A percentile compares a stretch with the other conserved stretches of the same genome.
Conservation (phyloP, 2,797 vertebrate genomes). For the Poecilia gillii region DNA sequence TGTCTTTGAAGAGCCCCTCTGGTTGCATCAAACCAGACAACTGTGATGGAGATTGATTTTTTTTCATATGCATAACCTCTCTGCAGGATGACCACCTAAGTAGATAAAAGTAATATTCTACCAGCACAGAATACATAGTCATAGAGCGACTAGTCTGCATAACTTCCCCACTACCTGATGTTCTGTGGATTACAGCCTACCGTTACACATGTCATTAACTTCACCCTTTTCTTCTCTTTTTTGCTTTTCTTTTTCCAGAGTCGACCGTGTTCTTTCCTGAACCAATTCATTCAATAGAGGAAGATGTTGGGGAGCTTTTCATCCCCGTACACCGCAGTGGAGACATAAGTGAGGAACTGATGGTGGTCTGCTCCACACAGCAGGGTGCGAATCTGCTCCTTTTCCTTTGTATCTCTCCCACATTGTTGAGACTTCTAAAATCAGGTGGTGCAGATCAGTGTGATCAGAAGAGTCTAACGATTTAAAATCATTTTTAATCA, state of each 20-base stretch:
- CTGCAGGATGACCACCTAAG: conserved; percentile 62
- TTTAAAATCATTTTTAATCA: neutral
- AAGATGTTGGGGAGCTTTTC: conserved; percentile 90
- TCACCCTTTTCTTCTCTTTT: conserved; percentile 24
- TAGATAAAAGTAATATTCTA: conserved; percentile 32
- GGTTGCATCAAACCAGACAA: conserved; percentile 54
- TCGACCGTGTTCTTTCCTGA: conserved; percentile 89
- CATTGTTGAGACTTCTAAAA: neutral
- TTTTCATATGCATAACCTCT: conserved; percentile 60
- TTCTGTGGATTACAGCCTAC: conserved; percentile 52
- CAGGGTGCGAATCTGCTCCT: conserved; percentile 83
- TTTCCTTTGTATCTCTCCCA: conserved; percentile 28
- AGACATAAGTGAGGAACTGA: conserved; percentile 90
- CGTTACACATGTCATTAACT: conserved; percentile 49
- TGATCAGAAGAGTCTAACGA: neutral
- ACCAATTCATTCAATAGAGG: conserved; percentile 84
- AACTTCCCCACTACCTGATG: conserved; percentile 39
- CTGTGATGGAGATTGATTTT: conserved; percentile 42
- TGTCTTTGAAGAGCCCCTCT: conserved; percentile 67
- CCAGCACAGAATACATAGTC: conserved; percentile 38
- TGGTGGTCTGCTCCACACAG: conserved; percentile 93
- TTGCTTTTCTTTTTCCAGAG: conserved; percentile 55
- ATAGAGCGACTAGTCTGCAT: conserved; percentile 45
- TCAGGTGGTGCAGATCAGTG: neutral
- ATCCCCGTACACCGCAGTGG: conserved; percentile 91